phyloP scores from a whole-genome alignment of 1,140 invertebrate species.

The Nylanderia fulva region DNA sequence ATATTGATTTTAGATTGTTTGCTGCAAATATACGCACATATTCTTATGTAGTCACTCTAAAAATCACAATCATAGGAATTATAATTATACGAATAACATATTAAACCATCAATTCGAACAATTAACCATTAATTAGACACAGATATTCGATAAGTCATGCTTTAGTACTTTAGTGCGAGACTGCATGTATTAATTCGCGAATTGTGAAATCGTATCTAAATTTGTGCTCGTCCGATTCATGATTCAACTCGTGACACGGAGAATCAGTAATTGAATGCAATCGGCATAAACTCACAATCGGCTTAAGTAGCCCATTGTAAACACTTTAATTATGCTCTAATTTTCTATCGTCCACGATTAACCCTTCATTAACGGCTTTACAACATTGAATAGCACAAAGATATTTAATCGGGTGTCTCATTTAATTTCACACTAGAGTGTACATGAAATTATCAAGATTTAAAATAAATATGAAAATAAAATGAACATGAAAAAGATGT shows the following conservation, averaged over 20 bases:
- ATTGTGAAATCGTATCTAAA: conserved; percentile 4
- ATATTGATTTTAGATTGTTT: conserved; percentile 8
- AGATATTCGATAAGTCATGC: not conserved
- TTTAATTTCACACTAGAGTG: not conserved
- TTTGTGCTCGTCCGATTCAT: not conserved
- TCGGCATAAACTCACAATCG: conserved; percentile 15
- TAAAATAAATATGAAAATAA: not conserved
- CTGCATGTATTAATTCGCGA: not conserved
- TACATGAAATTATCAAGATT: not conserved
- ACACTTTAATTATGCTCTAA: conserved; percentile 45
- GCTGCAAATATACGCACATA: not conserved
- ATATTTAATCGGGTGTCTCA: not conserved
- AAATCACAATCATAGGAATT: conserved; percentile 20
- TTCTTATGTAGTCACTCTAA: not conserved
- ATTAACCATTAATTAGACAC: not conserved
- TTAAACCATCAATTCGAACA: not conserved
- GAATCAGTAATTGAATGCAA: conserved; percentile 41
- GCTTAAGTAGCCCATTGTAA: conserved; percentile 46
- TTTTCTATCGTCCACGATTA: conserved; percentile 37
- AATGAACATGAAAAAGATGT: not conserved
- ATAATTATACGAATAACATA: not conserved
- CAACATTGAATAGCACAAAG: not conserved
- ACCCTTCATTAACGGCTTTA: conserved; percentile 5
- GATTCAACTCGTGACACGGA: not conserved
- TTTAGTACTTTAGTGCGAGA: not conserved